Conservation (phyloP, 2,113 vertebrate species). For the Campylomormyrus numenius region DNA sequence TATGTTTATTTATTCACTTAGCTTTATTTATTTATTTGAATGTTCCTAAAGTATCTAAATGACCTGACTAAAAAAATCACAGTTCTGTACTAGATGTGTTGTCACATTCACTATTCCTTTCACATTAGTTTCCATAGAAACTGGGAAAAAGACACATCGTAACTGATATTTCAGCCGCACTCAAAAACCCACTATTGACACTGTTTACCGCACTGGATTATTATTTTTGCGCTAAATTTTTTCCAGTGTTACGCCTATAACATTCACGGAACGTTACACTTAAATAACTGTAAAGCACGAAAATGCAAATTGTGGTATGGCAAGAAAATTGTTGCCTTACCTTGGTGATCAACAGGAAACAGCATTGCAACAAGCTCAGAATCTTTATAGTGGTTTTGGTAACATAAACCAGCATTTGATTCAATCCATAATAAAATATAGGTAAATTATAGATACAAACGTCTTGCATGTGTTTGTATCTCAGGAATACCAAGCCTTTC, state of each 20-base stretch:
- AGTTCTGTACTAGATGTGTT: neutral
- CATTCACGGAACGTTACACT: neutral
- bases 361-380: neutral
- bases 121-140: constrained; percentile 10
- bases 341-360: neutral
- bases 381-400: neutral
- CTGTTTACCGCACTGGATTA: neutral
- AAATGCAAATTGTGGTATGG: neutral
- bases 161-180: neutral
- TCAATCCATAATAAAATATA: neutral
- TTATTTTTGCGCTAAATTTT: neutral
- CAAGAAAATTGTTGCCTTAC: neutral
- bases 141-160: neutral
- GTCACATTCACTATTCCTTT: neutral
- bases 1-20: neutral
- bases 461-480: neutral
- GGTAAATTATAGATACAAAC: neutral
- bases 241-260: neutral
- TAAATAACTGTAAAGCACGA: neutral
- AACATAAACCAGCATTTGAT: neutral
- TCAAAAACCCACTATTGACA: neutral
- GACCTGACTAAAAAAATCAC: constrained; percentile 5
- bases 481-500: neutral
- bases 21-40: neutral
- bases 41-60: neutral